These are phyloP conservation scores for Xerus inauris DNA, from an alignment of 2,113 vertebrate species.

Conservation along the genomic window DNA sequence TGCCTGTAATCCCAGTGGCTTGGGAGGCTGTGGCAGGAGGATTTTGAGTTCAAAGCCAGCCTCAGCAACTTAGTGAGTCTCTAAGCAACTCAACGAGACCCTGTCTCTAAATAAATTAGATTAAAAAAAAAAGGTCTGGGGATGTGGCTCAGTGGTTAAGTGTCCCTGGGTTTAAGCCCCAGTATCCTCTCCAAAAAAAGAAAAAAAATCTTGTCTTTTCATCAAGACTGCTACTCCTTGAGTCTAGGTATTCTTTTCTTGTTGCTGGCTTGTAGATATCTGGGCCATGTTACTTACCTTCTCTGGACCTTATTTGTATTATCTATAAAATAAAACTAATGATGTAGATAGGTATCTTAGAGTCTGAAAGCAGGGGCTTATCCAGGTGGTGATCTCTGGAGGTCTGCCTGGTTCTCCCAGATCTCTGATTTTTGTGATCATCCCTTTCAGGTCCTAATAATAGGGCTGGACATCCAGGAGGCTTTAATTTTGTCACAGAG, in stretches of 20 bases:
- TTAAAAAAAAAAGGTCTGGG: no score
- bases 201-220: no score
- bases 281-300: neutral
- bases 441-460: neutral
- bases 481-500: conserved; percentile 16
- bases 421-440: conserved; percentile 18
- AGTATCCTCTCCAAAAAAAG: no score
- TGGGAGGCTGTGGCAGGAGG: no score
- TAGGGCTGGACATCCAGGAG: neutral
- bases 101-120: no score
- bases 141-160: no score
- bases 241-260: neutral
- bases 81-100: no score
- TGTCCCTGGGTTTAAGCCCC: no score
- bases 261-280: neutral
- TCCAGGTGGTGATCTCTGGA: neutral
- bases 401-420: neutral
- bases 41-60: no score
- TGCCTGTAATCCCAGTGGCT: no score
- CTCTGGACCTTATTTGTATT: conserved; percentile 6
- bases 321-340: conserved; percentile 30
- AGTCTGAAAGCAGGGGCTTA: neutral
- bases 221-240: neutral
- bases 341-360: neutral
- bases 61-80: no score